These are phyloP conservation scores for Magallana nippona DNA, from an alignment of 2,888 invertebrate genomes.

Conservation along the genomic window DNA sequence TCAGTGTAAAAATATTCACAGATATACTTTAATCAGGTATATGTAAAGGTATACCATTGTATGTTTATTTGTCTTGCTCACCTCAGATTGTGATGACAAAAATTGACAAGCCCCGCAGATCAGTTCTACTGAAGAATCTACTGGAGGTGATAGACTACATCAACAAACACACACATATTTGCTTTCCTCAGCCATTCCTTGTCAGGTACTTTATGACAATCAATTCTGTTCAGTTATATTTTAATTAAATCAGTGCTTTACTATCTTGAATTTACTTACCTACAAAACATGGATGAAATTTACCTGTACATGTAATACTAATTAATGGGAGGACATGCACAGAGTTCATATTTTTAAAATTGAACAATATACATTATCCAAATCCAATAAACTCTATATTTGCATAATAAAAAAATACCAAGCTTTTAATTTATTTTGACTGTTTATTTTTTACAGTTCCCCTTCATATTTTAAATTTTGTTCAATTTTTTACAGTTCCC, in stretches of 20 bases:
- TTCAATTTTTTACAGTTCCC: conserved; percentile 65
- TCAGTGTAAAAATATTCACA: too few relatives aligned
- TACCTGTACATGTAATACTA: too few relatives aligned
- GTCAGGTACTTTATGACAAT: conserved; percentile 64
- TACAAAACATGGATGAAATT: too few relatives aligned
- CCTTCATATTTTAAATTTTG: too few relatives aligned
- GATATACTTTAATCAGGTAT: too few relatives aligned
- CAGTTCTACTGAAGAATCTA: conserved; percentile 63
- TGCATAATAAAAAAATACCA: too few relatives aligned
- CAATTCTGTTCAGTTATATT: conserved; percentile 1
- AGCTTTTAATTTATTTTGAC: conserved; percentile 1
- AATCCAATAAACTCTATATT: too few relatives aligned
- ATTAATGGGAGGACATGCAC: too few relatives aligned
- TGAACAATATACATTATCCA: too few relatives aligned
- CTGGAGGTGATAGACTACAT: conserved; percentile 59
- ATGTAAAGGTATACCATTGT: neutral
- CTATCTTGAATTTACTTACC: too few relatives aligned
- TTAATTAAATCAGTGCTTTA: neutral
- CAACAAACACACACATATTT: conserved; percentile 59
- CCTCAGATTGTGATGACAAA: conserved; percentile 73
- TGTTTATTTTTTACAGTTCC: too few relatives aligned
- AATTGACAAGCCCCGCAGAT: conserved; percentile 67
- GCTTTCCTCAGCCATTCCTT: conserved; percentile 73
- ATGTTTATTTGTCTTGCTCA: neutral
- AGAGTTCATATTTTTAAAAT: too few relatives aligned